These are phyloP conservation scores for Archivesica marissinica DNA, from an alignment of 1,140 invertebrate species.

Conservation along the genomic window DNA sequence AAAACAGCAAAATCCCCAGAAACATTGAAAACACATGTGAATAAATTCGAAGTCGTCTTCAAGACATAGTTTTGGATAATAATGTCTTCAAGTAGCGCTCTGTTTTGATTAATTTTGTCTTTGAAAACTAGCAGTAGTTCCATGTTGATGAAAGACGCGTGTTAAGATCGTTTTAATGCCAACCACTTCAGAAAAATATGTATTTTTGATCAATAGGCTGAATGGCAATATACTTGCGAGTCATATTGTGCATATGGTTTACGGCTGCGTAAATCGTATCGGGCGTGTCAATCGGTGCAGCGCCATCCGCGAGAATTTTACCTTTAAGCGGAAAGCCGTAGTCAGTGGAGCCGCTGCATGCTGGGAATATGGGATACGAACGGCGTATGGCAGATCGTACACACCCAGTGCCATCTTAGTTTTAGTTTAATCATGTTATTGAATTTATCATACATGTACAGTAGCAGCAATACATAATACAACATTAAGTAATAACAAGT, in stretches of 20 bases:
- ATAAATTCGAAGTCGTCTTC: conserved; percentile 30
- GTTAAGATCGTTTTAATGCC: conserved; percentile 25
- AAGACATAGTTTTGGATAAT: conserved; percentile 43
- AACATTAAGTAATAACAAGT: too few relatives aligned
- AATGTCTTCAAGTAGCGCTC: conserved; percentile 6
- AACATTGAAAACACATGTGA: conserved; percentile 43
- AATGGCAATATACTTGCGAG: not conserved
- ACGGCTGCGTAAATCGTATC: not conserved
- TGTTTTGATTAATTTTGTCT: conserved; percentile 26
- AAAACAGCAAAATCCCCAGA: conserved; percentile 33
- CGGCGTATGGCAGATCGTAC: too few relatives aligned
- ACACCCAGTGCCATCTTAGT: too few relatives aligned
- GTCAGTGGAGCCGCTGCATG: not conserved
- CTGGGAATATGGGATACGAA: too few relatives aligned
- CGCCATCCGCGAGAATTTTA: not conserved
- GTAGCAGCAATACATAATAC: too few relatives aligned
- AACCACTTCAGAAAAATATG: conserved; percentile 25
- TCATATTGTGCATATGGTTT: not conserved
- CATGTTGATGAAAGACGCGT: conserved; percentile 14
- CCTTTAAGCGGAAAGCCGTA: not conserved
- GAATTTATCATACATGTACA: too few relatives aligned
- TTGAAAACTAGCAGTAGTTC: conserved; percentile 31
- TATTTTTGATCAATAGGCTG: conserved; percentile 18
- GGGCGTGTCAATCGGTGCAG: not conserved
- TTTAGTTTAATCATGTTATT: too few relatives aligned